Base-by-base conservation (phyloP, 1,140 invertebrate species). In the Achatina immaculata region DNA sequence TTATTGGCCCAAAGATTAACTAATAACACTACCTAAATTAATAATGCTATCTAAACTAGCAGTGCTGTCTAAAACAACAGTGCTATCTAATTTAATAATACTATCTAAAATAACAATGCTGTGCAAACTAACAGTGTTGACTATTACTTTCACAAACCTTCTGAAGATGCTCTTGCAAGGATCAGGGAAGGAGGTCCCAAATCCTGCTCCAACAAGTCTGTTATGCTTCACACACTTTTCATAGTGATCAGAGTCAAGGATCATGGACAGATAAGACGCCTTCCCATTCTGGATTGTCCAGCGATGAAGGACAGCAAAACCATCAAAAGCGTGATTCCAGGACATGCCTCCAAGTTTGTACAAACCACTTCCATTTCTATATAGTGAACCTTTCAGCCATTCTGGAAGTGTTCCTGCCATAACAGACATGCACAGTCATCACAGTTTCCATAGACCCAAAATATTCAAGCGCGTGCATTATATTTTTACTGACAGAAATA, bases 281-380 rank as follows among this genome's bases (percentile, higher is more conserved):
- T 86, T 51, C 1, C 89, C 87, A 43, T 87, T 78, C 62, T 85
- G 73, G 62, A 89, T 83, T 38, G 69, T 82, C 88, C 96, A 93
- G 94, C 95, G 94, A 87, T 97, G 96, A 34, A 97, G 86, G 58
- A 96, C 91, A 3, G 95, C 95, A 0, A 96, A 94, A 82, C 95
- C 95, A 91, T 97, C 96, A 86, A 97, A 97, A n/a, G 96, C 88
- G 90, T 97, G 96, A 68, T 95, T 92, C 84, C 95, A 96, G 31
- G 92, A 93, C 86, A 94, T 94, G n/a, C 95, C 90, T 0, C 95
- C 96, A 76, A 96, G 94, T 80, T 90, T 88, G 91, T 95, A 95
- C 72, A 94, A 94, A 1, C 96, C 96, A 0, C 96, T 96, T 0
- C 96, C 96, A 89, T 97, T 97, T 45, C 96, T 91, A n/a, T 96